Percentiles rank a stretch among this genome's conserved stretches.
Evolutionary conservation across 2,888 invertebrate genomes (phyloP).

Genomic region (Pantelozetes paolii): DNA sequence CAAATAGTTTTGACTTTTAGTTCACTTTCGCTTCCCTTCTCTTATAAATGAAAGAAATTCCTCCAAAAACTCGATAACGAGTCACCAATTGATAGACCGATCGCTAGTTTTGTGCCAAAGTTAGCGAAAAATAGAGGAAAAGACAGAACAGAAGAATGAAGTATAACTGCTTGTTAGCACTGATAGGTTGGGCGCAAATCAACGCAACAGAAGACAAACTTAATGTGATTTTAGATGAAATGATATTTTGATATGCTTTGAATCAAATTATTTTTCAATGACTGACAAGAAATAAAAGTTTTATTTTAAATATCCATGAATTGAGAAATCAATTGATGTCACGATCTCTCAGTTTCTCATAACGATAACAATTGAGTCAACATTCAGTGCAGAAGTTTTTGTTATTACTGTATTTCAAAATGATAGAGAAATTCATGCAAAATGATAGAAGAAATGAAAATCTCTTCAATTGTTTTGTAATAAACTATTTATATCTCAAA

Average conservation of each 20-base stretch:
- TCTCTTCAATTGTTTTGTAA: no score
- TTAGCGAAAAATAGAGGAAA: neutral
- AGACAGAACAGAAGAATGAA: neutral
- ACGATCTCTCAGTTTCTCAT: no score
- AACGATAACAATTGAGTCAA: no score
- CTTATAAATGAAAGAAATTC: slow-evolving; percentile 21
- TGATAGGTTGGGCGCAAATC: neutral
- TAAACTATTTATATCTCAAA: no score
- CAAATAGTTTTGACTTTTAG: slow-evolving; percentile 2
- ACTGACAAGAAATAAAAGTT: no score
- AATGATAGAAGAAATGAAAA: no score
- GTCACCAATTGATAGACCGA: neutral
- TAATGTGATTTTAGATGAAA: neutral
- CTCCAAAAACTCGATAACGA: neutral
- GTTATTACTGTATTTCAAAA: no score
- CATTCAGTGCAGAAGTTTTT: no score
- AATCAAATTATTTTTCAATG: neutral
- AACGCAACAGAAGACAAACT: neutral
- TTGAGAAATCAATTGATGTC: no score
- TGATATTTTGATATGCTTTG: neutral
- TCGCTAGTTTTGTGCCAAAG: neutral
- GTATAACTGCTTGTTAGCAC: neutral
- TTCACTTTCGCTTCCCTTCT: neutral
- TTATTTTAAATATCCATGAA: no score
- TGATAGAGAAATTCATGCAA: no score